These are phyloP conservation scores for Drosophila kambysellisi DNA, from an alignment of 2,888 invertebrate species.

Conservation along the genomic window DNA sequence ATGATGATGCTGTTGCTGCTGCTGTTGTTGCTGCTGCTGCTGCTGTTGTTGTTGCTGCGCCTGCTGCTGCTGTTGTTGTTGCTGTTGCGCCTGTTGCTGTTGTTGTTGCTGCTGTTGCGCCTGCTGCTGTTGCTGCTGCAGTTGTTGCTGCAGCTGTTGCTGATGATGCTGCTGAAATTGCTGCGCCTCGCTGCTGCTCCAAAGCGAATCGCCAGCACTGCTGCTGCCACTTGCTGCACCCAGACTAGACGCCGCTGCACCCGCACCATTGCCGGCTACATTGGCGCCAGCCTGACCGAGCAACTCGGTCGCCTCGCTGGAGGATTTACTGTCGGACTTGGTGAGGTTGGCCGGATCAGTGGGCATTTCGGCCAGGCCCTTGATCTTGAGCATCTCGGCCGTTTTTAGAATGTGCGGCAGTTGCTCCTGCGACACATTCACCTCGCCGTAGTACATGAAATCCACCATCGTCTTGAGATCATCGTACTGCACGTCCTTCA, in stretches of 20 bases:
- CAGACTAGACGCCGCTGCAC: constrained; percentile 64
- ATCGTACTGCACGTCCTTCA: constrained; percentile 94
- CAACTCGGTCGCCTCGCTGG: constrained; percentile 85
- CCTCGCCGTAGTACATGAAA: constrained; percentile 97
- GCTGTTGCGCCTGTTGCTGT: constrained; percentile 86
- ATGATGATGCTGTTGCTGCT: constrained; percentile 69
- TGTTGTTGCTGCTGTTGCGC: constrained; percentile 87
- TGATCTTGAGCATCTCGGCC: constrained; percentile 94
- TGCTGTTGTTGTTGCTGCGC: constrained; percentile 74
- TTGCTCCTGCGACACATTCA: constrained; percentile 95
- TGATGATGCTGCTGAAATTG: constrained; percentile 87
- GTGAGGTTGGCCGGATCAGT: constrained; percentile 91
- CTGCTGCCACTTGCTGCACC: constrained; percentile 75
- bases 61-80: constrained; percentile 84
- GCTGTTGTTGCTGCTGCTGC: constrained; percentile 72
- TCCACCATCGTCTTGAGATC: constrained; percentile 95
- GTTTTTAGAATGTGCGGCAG: constrained; percentile 92
- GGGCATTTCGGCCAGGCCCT: constrained; percentile 95
- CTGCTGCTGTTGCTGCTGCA: constrained; percentile 87
- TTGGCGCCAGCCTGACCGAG: constrained; percentile 84
- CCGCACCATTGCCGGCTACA: constrained; percentile 79
- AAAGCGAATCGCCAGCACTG: constrained; percentile 86
- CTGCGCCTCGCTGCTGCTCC: constrained; percentile 85
- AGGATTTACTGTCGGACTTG: constrained; percentile 88
- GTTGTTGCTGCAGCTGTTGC: constrained; percentile 87